phyloP scores from a whole-genome alignment of 2,888 invertebrate species.

The Drosophila prolongata region DNA sequence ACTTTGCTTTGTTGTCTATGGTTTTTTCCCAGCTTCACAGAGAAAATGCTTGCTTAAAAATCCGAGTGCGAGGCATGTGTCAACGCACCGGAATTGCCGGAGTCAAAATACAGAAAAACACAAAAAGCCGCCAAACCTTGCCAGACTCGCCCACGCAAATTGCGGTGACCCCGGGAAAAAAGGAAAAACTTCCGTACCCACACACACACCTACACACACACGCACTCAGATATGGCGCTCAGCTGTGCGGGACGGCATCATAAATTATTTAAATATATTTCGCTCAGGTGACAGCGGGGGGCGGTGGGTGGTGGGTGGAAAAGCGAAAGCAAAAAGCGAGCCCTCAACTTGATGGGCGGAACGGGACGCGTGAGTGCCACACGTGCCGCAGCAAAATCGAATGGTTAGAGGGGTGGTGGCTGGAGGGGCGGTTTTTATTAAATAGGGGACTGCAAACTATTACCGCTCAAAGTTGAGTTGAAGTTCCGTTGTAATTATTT shows the following conservation, averaged over 20 bases:
- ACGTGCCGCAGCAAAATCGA: constrained; percentile 58
- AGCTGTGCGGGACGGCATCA: constrained; percentile 67
- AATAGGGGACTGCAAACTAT: constrained; percentile 11
- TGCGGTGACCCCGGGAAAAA: constrained; percentile 41
- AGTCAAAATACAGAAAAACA: constrained; percentile 5
- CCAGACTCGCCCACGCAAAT: constrained; percentile 61
- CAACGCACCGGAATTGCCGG: constrained; percentile 24
- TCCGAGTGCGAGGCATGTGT: constrained; percentile 13
- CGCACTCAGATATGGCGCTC: constrained; percentile 35
- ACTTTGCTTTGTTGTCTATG: not conserved
- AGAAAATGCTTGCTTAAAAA: constrained; percentile 3
- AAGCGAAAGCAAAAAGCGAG: constrained; percentile 46
- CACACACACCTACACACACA: constrained; percentile 1
- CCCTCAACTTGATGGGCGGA: constrained; percentile 32
- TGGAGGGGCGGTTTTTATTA: constrained; percentile 9
- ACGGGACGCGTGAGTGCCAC: constrained; percentile 49
- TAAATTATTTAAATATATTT: constrained; percentile 77
- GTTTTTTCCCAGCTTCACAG: not conserved
- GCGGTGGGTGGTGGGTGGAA: constrained; percentile 23
- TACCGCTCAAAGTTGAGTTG: constrained; percentile 24
- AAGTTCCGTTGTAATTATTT: constrained; percentile 35
- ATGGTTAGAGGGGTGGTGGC: constrained; percentile 1
- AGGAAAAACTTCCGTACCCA: constrained; percentile 27
- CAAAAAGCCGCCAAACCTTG: constrained; percentile 42
- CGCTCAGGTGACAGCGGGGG: constrained; percentile 44